A percentile compares a stretch with the other conserved stretches of the same genome.
These are phyloP conservation scores for Tipula unca DNA, from an alignment of 2,888 invertebrate genomes.

Conservation along the genomic window DNA sequence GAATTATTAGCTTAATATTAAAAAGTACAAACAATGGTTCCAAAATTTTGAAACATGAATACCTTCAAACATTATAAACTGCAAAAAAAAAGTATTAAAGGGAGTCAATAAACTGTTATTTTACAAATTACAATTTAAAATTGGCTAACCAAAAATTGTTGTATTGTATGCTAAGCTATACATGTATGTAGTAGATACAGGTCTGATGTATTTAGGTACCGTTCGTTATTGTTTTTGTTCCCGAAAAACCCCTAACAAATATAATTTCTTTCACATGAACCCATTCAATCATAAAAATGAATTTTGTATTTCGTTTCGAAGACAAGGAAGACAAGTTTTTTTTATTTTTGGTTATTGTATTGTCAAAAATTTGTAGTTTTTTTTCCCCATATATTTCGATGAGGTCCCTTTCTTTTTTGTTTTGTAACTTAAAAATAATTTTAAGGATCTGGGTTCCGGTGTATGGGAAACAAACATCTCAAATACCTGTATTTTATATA, in stretches of 20 bases:
- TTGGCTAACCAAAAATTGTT: background rate
- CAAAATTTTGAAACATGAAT: background rate
- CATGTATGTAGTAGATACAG: background rate
- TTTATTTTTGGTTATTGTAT: background rate
- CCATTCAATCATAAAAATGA: constrained; percentile 8
- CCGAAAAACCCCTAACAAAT: background rate
- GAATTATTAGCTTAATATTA: too few species aligned
- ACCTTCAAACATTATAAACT: too few species aligned
- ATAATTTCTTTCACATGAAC: constrained; percentile 8
- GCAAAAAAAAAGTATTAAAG: background rate
- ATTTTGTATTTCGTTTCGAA: background rate
- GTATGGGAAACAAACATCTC: background rate
- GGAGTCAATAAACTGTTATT: background rate
- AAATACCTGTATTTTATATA: background rate
- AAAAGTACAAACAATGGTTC: background rate
- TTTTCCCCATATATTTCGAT: background rate
- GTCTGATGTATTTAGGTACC: background rate
- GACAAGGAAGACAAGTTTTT: constrained; percentile 9
- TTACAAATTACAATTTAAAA: background rate
- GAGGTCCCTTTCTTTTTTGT: background rate
- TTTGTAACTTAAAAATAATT: background rate
- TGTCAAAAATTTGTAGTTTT: background rate
- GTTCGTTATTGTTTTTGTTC: background rate
- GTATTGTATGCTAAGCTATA: background rate
- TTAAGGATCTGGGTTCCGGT: background rate